Evolutionary conservation across 1,140 invertebrate genomes (phyloP).

Genomic region (Steinernema khuongi): DNA sequence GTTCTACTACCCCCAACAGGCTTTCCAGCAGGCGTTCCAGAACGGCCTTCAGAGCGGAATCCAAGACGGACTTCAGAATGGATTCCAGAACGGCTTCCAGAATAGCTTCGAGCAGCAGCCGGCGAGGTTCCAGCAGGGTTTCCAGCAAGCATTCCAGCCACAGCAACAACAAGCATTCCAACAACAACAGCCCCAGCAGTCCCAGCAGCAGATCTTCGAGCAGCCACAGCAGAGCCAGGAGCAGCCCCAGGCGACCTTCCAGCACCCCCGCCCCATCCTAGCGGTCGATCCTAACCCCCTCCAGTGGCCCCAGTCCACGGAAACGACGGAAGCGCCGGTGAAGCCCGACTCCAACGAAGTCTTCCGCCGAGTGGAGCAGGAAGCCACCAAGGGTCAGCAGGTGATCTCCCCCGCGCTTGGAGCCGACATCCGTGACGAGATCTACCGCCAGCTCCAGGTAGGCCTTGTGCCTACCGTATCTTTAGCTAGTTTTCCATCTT

Average conservation of each 20-base stretch:
- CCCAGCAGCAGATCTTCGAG: background rate
- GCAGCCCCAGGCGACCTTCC: background rate
- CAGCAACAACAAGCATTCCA: background rate
- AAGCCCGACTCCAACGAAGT: background rate
- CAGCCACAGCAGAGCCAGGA: background rate
- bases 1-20: background rate
- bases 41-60: no score
- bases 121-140: no score
- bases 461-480: background rate
- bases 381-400: background rate
- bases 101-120: no score
- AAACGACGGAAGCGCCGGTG: background rate
- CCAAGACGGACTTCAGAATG: no score
- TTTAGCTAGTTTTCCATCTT: background rate
- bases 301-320: background rate
- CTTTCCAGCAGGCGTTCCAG: background rate
- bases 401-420: background rate
- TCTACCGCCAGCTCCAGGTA: conserved; percentile 8
- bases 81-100: no score
- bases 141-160: background rate
- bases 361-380: background rate
- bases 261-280: background rate
- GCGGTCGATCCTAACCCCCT: background rate
- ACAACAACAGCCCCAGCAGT: background rate
- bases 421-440: conserved; percentile 1